These are phyloP conservation scores for Dryomyza anilis DNA, from an alignment of 2,888 invertebrate genomes.

Conservation along the genomic window DNA sequence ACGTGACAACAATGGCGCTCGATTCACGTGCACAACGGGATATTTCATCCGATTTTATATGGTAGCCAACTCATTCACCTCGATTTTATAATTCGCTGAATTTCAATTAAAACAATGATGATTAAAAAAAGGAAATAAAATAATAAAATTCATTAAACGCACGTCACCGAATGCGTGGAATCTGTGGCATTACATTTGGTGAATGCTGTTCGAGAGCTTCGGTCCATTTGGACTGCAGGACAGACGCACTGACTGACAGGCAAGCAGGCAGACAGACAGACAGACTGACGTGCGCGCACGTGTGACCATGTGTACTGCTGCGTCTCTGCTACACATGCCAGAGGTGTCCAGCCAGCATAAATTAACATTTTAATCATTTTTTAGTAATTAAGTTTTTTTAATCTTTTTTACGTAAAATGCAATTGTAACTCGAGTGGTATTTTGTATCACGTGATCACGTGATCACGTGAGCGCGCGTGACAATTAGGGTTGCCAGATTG, in stretches of 20 bases:
- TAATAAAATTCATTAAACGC: conserved; percentile 43
- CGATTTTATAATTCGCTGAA: conserved; percentile 9
- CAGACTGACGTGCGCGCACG: not conserved
- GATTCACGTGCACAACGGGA: not conserved
- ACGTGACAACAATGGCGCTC: not conserved
- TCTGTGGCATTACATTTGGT: not conserved
- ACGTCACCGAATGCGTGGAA: conserved; percentile 4
- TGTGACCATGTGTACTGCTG: not conserved
- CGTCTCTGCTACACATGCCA: not conserved
- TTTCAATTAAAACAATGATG: conserved; percentile 35
- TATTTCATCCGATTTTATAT: too few species aligned
- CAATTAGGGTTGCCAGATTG: too few species aligned
- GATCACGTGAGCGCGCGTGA: not conserved
- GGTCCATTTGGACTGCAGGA: too few species aligned
- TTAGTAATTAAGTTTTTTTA: conserved; percentile 44
- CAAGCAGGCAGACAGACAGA: too few species aligned
- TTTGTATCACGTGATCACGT: too few species aligned
- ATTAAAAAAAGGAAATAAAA: conserved; percentile 33
- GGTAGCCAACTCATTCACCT: not conserved
- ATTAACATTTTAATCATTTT: conserved; percentile 42
- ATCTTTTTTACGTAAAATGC: conserved; percentile 30
- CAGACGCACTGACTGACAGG: too few species aligned
- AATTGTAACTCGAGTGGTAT: conserved; percentile 33
- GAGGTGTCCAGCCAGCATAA: conserved; percentile 41
- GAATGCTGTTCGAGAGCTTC: not conserved